Conservation (phyloP, 2,113 vertebrate species). For the Protobothrops mucrosquamatus region DNA sequence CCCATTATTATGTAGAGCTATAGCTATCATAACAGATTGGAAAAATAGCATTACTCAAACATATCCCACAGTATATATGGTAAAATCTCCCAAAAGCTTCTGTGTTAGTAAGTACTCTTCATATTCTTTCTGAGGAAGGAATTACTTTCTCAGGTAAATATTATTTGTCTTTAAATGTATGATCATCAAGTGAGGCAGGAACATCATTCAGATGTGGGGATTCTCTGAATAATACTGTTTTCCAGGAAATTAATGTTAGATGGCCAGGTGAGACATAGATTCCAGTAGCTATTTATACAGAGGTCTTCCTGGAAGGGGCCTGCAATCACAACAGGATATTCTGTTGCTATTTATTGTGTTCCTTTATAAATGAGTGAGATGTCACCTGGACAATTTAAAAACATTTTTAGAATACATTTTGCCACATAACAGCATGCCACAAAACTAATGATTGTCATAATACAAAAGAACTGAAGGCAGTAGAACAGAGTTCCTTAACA, state of each 20-base stretch:
- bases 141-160: neutral
- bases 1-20: neutral
- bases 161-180: neutral
- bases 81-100: neutral
- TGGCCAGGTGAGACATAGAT: neutral
- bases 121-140: neutral
- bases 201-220: neutral
- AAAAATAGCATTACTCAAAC: neutral
- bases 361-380: constrained; percentile 1
- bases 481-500: neutral
- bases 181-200: neutral
- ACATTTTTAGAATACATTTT: neutral
- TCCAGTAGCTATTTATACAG: neutral
- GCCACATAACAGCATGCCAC: neutral
- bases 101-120: neutral
- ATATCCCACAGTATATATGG: neutral
- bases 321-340: fast-evolving
- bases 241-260: neutral
- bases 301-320: neutral
- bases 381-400: neutral
- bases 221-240: neutral
- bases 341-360: neutral
- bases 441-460: constrained; percentile 14
- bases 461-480: neutral
- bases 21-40: neutral